phyloP scores from a whole-genome alignment of 2,888 invertebrate species.

The Bellardia pandia region DNA sequence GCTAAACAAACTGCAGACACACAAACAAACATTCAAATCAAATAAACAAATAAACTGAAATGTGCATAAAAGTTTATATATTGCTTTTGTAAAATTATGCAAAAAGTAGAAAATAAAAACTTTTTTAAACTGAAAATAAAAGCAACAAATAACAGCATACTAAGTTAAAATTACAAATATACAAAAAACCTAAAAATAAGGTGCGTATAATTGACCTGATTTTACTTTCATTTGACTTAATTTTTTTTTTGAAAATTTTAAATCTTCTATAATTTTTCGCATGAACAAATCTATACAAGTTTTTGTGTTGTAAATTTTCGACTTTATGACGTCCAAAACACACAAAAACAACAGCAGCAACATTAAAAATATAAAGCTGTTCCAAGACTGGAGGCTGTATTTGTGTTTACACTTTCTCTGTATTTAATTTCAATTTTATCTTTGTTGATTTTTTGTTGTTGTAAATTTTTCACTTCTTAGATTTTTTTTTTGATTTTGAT shows the following conservation, averaged over 20 bases:
- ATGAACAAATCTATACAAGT: constrained; percentile 16
- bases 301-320: constrained; percentile 12
- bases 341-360: background rate
- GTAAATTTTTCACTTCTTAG: background rate
- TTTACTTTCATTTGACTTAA: constrained; percentile 78
- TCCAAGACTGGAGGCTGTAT: constrained; percentile 13
- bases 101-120: constrained; percentile 45
- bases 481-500: constrained; percentile 1
- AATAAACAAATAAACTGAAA: constrained; percentile 60
- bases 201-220: constrained; percentile 79
- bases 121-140: constrained; percentile 29
- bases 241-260: constrained; percentile 47
- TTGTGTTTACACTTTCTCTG: constrained; percentile 64
- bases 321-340: background rate
- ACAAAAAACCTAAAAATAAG: constrained; percentile 37
- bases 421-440: background rate
- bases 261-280: constrained; percentile 3
- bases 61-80: constrained; percentile 56
- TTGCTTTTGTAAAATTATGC: constrained; percentile 50
- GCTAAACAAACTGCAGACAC: constrained; percentile 23
- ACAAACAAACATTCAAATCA: constrained; percentile 32
- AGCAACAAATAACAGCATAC: constrained; percentile 2
- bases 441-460: background rate
- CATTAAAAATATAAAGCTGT: constrained; percentile 12
- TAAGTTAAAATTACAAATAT: background rate